These are phyloP conservation scores for Agraylea sexmaculata DNA, from an alignment of 1,140 invertebrate species.

Conservation along the genomic window DNA sequence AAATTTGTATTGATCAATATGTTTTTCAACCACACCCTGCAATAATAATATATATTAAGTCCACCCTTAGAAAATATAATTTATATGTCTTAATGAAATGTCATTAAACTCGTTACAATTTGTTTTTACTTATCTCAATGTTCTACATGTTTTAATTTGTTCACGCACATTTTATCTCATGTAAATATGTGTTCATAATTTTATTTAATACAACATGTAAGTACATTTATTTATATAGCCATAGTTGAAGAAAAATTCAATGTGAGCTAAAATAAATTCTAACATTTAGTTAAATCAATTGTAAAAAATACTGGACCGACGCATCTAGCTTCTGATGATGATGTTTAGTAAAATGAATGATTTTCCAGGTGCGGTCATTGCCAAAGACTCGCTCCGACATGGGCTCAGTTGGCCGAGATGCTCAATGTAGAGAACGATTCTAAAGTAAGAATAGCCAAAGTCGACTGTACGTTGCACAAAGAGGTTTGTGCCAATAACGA, in stretches of 20 bases:
- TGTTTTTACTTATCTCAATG: background rate
- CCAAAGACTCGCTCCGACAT: conserved; percentile 53
- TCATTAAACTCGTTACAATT: background rate
- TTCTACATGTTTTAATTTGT: background rate
- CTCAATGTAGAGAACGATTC: conserved; percentile 49
- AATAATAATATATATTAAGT: background rate
- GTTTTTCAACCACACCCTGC: background rate
- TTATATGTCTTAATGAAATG: background rate
- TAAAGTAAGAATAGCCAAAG: conserved; percentile 55
- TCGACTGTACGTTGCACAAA: conserved; percentile 66
- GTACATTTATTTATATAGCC: background rate
- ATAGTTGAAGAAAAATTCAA: background rate
- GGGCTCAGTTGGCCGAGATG: conserved; percentile 60
- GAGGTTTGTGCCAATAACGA: conserved; percentile 58
- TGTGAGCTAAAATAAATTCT: background rate
- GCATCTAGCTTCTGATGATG: background rate
- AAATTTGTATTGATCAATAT: background rate
- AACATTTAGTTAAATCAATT: background rate
- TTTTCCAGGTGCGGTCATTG: conserved; percentile 58
- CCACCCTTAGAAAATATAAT: background rate
- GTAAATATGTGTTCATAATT: background rate
- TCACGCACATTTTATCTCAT: background rate
- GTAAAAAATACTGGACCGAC: background rate
- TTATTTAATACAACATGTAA: background rate
- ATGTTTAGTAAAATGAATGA: conserved; percentile 1